These are phyloP conservation scores for Ips typographus DNA, from an alignment of 1,140 invertebrate species.

Conservation along the genomic window DNA sequence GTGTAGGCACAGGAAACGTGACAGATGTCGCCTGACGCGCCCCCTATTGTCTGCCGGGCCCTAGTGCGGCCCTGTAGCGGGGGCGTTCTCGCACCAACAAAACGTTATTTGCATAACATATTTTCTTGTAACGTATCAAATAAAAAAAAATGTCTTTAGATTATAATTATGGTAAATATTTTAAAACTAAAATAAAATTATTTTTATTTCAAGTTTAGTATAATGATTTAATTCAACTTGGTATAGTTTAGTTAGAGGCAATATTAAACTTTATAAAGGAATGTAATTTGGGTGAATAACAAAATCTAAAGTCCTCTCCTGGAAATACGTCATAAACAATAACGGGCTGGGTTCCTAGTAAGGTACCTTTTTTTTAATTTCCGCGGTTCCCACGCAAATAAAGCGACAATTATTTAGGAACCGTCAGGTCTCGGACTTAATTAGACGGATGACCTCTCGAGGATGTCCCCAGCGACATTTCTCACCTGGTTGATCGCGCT, in stretches of 20 bases:
- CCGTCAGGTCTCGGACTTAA: constrained; percentile 20
- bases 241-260: too few species aligned
- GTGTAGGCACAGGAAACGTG: constrained; percentile 32
- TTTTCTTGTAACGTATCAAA: background rate
- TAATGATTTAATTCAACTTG: too few species aligned
- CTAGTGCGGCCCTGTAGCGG: constrained; percentile 10
- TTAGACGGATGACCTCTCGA: constrained; percentile 19
- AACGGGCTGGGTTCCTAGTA: too few species aligned
- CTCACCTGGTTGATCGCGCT: constrained; percentile 19
- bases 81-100: constrained; percentile 9
- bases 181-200: too few species aligned
- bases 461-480: constrained; percentile 7
- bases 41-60: constrained; percentile 17
- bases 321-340: too few species aligned
- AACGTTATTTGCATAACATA: background rate
- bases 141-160: background rate
- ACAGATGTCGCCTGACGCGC: constrained; percentile 31
- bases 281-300: too few species aligned
- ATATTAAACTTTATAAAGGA: too few species aligned
- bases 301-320: too few species aligned
- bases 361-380: constrained; percentile 22
- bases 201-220: too few species aligned
- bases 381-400: constrained; percentile 32
- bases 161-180: background rate
- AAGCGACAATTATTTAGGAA: constrained; percentile 23